These are phyloP conservation scores for Pteronura brasiliensis DNA, from an alignment of 2,113 vertebrate genomes.

Conservation along the genomic window DNA sequence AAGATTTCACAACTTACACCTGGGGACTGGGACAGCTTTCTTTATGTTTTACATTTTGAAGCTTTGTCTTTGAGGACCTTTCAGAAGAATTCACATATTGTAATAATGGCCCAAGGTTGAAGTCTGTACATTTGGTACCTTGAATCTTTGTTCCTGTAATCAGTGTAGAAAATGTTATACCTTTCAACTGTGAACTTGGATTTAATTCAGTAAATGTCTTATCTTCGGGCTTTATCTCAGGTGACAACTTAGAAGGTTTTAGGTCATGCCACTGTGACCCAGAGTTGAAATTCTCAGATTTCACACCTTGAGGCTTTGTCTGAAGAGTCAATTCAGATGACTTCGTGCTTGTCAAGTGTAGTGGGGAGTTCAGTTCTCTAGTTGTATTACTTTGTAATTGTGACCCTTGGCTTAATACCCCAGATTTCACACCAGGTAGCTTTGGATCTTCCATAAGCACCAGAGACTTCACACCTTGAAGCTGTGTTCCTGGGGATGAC, in stretches of 20 bases:
- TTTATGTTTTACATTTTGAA: constrained; percentile 4
- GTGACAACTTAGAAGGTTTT: constrained; percentile 36
- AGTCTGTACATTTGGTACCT: constrained; percentile 14
- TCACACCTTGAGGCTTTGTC: background rate
- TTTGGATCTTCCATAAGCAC: constrained; percentile 20
- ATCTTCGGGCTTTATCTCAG: constrained; percentile 34
- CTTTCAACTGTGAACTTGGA: background rate
- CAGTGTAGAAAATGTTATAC: background rate
- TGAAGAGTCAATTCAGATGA: background rate
- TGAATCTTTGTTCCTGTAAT: background rate
- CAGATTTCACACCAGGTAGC: background rate
- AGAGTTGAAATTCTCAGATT: constrained; percentile 36
- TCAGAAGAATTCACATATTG: background rate
- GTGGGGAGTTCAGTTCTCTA: background rate
- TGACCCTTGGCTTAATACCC: background rate
- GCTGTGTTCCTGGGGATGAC: constrained; percentile 5
- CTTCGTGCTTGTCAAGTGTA: constrained; percentile 28
- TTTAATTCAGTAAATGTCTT: constrained; percentile 19
- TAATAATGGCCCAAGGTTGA: background rate
- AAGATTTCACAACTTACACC: constrained; percentile 13
- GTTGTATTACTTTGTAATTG: constrained; percentile 1
- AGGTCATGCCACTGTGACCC: constrained; percentile 1
- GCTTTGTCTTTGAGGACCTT: background rate
- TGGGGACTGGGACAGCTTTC: background rate
- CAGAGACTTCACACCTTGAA: constrained; percentile 17